Base-by-base conservation (phyloP, 2,888 invertebrate species). In the Chalcosyrphus nemorum region DNA sequence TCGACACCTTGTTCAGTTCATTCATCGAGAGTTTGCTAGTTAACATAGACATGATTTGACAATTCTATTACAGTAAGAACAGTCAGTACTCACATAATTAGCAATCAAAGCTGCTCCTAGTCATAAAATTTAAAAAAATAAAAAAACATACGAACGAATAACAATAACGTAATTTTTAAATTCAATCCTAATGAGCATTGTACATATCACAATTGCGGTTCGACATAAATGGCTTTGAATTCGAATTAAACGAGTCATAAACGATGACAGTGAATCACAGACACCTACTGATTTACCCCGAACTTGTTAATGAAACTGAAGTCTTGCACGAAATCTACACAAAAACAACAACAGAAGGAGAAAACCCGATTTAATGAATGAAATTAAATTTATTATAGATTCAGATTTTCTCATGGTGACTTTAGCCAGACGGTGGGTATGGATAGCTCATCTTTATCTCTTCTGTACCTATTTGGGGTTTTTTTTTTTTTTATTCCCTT, bases 291-390 rank as follows among this genome's bases (percentile, higher is more conserved):
- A 9, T 4, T 11, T 32, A 11, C 54, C 2, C 38, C 21, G 35
- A 2, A 35, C 21, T 21, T 15, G 21, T 57, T 35, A 57, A 57
- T 57, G 57, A 57, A 57, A 21, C 21, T 57, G 2, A 38, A 38
- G 13, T 13, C 35, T 38, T 13, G 24, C 52, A 29, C 17, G 17
- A 17, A 11, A 54, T 9, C 29, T 15, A 38, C n/a, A 38, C 1
- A 2, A 32, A 27, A 15, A 7, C 27, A 52, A 52, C 38, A 21
- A n/a, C 11, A 38, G 17, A 15, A 32, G 19, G 7, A 2, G 15
- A 19, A 38, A 21, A 57, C 24, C 21, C 13, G 38, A 41, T 41
- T 57, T 24, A 41, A 41, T 57, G 57, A 57, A 57, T 57, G 41
- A 41, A 57, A 21, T 24, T 24, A 29, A 54, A 54, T 17, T 17